Base-by-base conservation (phyloP, 2,113 vertebrate genomes). In the Hirundichthys speculiger region DNA sequence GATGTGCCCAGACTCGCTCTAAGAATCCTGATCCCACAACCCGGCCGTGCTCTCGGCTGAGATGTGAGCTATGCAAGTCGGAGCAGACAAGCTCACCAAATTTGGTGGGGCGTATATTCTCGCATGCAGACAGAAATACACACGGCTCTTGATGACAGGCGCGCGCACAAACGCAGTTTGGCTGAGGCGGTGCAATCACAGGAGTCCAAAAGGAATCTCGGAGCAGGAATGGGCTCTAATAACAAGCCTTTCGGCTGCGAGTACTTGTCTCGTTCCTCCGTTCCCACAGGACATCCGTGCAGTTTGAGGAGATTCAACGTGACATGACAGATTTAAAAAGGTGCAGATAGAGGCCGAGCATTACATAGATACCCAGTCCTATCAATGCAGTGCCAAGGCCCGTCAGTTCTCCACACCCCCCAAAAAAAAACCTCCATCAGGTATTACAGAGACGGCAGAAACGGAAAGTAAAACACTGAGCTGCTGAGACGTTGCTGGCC, bases 1-100 rank as follows among this genome's bases (percentile, higher is more conserved):
- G 90, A 92, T 92, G 90, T 89, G 87, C 65, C 77, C 78, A 61
- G 83, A 72, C 89, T 81, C 76, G 75, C 69, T 89, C 68, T 55
- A 82, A 75, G 65, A 85, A 79, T 84, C 82, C 51, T 47, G 53
- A 82, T 86, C 71, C 54, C 65, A 79, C 14, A 34, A 19, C 54
- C 72, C 39, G 2, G 64, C 38, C 55, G 67, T 52, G 50, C 57
- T 74, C 72, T 54, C 45, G 19, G 63, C 61, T 65, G 11, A 4
- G 0, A 57, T n/a, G 38, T 20, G 4, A 50, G 77, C 56, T 66
- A 65, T 46, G 40, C 4, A 12, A 55, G 70, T 24, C 68, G 45
- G 42, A 39, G 54, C 53, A 52, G 25, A 60, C 51, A 41, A 48
- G 15, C 38, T 49, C 53, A 65, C 61, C 47, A 79, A 71, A 81